Conservation (phyloP, 2,113 vertebrate species). For the Marmota monax region DNA sequence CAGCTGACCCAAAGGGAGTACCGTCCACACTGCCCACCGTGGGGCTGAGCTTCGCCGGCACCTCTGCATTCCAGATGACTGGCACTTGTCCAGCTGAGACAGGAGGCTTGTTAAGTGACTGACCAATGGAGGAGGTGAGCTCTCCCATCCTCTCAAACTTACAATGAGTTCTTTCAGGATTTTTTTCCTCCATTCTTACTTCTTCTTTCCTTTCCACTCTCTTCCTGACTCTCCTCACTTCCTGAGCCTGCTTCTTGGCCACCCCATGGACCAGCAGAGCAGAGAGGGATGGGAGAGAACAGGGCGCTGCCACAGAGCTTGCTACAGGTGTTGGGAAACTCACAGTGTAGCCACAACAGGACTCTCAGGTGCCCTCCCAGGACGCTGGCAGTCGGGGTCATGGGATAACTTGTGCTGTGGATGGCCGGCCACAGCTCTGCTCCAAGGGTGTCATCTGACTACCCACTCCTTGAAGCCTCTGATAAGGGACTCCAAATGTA, state of each 20-base stretch:
- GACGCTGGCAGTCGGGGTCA: not conserved
- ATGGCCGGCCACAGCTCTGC: not conserved
- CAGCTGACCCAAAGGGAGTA: not conserved
- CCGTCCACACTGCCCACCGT: not conserved
- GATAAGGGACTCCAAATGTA: not conserved
- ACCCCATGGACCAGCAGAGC: not conserved
- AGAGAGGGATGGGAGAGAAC: not conserved
- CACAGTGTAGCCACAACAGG: not conserved
- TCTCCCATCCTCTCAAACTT: too few species aligned
- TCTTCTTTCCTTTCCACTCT: not conserved
- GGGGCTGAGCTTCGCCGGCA: not conserved
- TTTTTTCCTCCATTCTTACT: not conserved
- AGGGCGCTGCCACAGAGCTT: too few species aligned
- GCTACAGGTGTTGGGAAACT: too few species aligned
- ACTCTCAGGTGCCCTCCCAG: not conserved
- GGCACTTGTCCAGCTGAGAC: not conserved
- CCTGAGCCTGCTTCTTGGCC: not conserved
- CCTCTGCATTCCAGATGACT: not conserved
- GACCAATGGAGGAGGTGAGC: not conserved
- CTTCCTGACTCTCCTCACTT: not conserved
- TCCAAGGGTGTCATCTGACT: not conserved
- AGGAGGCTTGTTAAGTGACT: not conserved
- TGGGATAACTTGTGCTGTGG: too few species aligned
- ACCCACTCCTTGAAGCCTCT: not conserved
- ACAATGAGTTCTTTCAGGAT: not conserved